Conservation (phyloP, 2,113 vertebrate genomes). For the Melanerpes aurifrons region DNA sequence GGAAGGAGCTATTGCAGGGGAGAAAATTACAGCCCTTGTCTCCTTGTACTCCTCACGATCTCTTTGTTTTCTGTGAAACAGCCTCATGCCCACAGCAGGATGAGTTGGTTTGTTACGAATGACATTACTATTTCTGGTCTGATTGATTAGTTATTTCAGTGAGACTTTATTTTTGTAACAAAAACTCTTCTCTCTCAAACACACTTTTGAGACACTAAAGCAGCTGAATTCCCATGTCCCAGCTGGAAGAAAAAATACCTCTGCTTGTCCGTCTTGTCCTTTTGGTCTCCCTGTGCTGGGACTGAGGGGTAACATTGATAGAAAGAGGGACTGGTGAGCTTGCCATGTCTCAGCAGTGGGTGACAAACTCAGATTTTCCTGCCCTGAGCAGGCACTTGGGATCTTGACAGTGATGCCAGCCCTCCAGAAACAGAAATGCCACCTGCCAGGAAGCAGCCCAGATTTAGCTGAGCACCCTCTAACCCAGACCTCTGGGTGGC, state of each 20-base stretch:
- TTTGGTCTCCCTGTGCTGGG: background rate
- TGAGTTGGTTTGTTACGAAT: background rate
- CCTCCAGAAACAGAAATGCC: background rate
- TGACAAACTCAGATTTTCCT: background rate
- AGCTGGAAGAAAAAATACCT: background rate
- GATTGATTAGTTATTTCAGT: background rate
- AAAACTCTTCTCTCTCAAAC: background rate
- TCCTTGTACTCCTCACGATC: background rate
- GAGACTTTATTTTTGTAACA: background rate
- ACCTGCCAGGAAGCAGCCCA: background rate
- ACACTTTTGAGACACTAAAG: background rate
- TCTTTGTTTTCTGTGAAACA: background rate
- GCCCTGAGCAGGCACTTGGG: background rate
- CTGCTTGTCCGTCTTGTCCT: background rate
- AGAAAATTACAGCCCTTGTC: background rate
- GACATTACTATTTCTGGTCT: background rate
- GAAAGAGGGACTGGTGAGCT: background rate
- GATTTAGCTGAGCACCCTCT: background rate
- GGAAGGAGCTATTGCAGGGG: background rate
- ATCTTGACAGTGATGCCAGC: background rate
- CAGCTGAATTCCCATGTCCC: background rate
- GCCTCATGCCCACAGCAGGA: background rate
- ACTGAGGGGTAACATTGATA: background rate
- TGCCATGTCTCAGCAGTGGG: fast-evolving
- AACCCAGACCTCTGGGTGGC: background rate